These are phyloP conservation scores for Paragorgia papillata DNA, from an alignment of 92 coral and sea anemone species.

Conservation along the genomic window DNA sequence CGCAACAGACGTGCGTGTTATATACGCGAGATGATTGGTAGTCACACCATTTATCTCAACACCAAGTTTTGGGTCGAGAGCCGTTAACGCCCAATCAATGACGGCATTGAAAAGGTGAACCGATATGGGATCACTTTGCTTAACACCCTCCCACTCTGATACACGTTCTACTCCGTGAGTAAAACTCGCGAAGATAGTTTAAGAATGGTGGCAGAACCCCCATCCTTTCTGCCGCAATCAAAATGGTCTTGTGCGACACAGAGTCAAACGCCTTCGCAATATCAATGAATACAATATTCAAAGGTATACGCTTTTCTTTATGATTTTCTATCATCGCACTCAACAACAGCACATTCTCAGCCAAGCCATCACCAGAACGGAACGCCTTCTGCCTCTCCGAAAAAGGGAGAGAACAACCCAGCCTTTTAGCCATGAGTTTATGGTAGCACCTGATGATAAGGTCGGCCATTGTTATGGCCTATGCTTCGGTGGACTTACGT, in stretches of 20 bases:
- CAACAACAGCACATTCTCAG: too few species aligned
- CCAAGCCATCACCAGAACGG: slow-evolving; percentile 42
- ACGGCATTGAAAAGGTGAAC: not conserved
- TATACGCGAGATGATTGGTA: not conserved
- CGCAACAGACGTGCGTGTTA: not conserved
- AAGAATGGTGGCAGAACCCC: slow-evolving; percentile 35
- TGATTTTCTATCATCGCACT: slow-evolving; percentile 33
- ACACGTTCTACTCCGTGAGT: not conserved
- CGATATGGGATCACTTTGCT: slow-evolving; percentile 9
- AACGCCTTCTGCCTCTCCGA: slow-evolving; percentile 39
- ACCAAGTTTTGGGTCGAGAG: not conserved
- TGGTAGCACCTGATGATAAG: slow-evolving; percentile 26
- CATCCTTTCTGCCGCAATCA: not conserved
- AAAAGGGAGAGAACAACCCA: slow-evolving; percentile 23
- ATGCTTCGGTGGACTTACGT: not conserved
- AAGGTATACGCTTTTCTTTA: not conserved
- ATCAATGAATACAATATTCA: slow-evolving; percentile 28
- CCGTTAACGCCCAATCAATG: slow-evolving; percentile 2
- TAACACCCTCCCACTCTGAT: not conserved
- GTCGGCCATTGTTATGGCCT: slow-evolving; percentile 32
- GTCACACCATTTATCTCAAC: not conserved
- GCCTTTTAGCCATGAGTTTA: slow-evolving; percentile 14
- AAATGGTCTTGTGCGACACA: slow-evolving; percentile 5
- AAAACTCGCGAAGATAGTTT: slow-evolving; percentile 22
- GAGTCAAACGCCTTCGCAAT: slow-evolving; percentile 29